Percentiles rank a stretch among this genome's conserved stretches.
phyloP scores from a whole-genome alignment of 2,888 invertebrate genomes.

The Pammene aurita region DNA sequence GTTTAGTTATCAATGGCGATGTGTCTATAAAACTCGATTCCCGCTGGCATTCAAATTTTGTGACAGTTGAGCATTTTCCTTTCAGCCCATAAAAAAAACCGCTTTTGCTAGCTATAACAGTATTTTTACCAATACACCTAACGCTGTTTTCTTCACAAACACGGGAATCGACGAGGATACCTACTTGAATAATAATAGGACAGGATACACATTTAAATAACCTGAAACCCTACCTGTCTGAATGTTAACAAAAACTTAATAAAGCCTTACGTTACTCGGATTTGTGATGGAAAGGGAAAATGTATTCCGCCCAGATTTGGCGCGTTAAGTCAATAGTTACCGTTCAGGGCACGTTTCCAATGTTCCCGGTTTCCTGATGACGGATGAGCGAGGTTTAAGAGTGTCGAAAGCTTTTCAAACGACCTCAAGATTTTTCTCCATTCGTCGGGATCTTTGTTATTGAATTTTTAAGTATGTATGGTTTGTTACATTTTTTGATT shows the following conservation, averaged over 20 bases:
- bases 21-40: too few relatives aligned
- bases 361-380: not conserved
- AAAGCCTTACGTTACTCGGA: conserved; percentile 28
- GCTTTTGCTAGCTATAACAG: too few relatives aligned
- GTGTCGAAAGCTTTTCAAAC: too few relatives aligned
- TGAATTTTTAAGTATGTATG: too few relatives aligned
- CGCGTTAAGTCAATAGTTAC: conserved; percentile 57
- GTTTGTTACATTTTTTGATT: too few relatives aligned
- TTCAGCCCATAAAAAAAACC: too few relatives aligned
- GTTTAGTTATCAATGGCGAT: too few relatives aligned
- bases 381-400: not conserved
- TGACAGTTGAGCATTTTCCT: too few relatives aligned
- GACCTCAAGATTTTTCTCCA: too few relatives aligned
- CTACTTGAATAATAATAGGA: conserved; percentile 12
- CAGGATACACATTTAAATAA: conserved; percentile 16
- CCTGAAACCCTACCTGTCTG: conserved; percentile 16
- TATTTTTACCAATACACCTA: not conserved
- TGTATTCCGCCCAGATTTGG: conserved; percentile 46
- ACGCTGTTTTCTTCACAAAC: not conserved
- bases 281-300: conserved; percentile 43
- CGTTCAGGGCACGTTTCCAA: conserved; percentile 49
- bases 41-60: too few relatives aligned
- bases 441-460: too few relatives aligned
- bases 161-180: not conserved
- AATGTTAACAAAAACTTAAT: conserved; percentile 38